Evolutionary conservation across 2,797 vertebrate species (phyloP), one percentile per base, ranked within the genome.

Genomic region (Schizothorax lantsangensis): DNA sequence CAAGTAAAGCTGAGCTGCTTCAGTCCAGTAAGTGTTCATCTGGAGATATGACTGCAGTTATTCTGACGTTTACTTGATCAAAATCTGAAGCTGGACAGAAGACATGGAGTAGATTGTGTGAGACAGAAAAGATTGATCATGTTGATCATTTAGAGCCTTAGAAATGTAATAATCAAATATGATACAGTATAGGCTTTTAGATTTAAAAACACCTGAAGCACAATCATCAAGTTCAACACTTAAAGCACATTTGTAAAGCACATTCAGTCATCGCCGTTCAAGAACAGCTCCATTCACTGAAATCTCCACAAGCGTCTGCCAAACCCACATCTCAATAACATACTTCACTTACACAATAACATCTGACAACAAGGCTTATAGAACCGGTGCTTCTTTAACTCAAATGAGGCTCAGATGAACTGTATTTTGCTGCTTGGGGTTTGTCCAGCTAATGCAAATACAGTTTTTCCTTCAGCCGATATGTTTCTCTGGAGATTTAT

Each of bases 321-420:
- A 71, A 71, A 71, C 19, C 69, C 38, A 43, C 69, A 12, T 71
- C 69, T 71, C 21, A n/a, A 72, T 43, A 14, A 72, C 38, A 72
- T 10, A 10, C 10, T 71, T 71, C 68, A 72, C 21, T 12, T 14
- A 14, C 11, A 72, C 38, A 72, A 43, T 43, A 0, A 6, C 14
- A 72, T 43, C 36, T 69, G 66, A 69, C 66, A 36, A 10, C 66
- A 6, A 64, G n/a, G 26, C n/a, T 14, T 64, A 30, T 64, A 64
- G 30, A 64, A 30, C 14, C 1, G n/a, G 26, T 14, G 19, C 21
- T 71, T 40, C 66, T 36, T 36, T 4, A 36, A 69, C 33, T 69
- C 59, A 12, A 26, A 1, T 4, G 15, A 68, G 33, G 17, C 66
- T 38, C 8, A 12, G 21, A 68, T 1, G 8, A 17, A 36, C 17